Evolutionary conservation across 2,797 vertebrate genomes (phyloP).

Genomic region (Pangasius krempfi): DNA sequence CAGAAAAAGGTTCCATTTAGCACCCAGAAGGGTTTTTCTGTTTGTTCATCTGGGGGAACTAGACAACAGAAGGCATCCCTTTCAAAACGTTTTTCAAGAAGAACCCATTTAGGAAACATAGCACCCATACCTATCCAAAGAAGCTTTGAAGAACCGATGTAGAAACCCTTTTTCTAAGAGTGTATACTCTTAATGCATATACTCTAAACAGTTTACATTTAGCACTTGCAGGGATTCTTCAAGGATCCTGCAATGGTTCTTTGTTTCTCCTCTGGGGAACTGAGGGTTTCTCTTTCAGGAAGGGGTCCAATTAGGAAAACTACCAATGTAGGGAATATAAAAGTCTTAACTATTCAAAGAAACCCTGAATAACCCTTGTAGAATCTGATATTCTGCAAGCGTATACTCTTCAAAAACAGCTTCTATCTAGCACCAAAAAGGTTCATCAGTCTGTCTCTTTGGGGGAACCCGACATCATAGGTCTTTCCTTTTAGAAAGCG

Average conservation of each 20-base stretch:
- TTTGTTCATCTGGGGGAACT: not conserved
- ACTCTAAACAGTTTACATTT: not conserved
- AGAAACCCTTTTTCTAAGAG: not conserved
- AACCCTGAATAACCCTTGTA: not conserved
- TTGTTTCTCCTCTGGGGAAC: not conserved
- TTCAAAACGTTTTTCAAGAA: not conserved
- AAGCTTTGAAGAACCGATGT: not conserved
- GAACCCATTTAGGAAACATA: not conserved
- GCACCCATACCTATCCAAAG: not conserved
- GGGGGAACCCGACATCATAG: not conserved
- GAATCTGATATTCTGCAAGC: not conserved
- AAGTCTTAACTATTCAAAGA: not conserved
- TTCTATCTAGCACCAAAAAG: not conserved
- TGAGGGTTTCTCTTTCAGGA: not conserved
- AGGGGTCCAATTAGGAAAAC: not conserved
- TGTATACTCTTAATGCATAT: not conserved
- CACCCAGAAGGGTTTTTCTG: not conserved
- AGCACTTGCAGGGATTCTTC: not conserved
- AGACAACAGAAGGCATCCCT: not conserved
- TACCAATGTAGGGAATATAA: not conserved
- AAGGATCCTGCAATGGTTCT: not conserved
- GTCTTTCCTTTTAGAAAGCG: not conserved
- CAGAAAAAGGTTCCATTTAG: not conserved
- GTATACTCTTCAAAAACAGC: not conserved
- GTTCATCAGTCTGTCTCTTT: not conserved